phyloP scores from a whole-genome alignment of 2,113 vertebrate species.

The Aptenodytes forsteri region DNA sequence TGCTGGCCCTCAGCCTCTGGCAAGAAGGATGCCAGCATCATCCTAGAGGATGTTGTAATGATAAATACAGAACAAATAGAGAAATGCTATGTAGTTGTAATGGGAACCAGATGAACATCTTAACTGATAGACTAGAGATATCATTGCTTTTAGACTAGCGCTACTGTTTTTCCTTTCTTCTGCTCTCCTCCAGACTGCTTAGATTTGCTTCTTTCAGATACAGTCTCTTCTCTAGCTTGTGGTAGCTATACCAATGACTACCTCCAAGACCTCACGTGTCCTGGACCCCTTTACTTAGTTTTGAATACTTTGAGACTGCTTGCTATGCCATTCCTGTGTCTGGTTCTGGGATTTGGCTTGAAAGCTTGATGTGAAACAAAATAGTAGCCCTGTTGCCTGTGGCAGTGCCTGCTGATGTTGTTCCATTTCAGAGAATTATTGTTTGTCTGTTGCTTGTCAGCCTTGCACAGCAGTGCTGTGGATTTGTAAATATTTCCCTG shows the following conservation, averaged over 20 bases:
- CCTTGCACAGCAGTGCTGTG: background rate
- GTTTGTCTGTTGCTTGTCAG: background rate
- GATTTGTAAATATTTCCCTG: background rate
- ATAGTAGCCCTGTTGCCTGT: accelerated
- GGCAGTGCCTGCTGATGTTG: background rate
- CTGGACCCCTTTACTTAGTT: background rate
- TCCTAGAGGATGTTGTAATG: too few relatives aligned
- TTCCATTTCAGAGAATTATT: background rate
- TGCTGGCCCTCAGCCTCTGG: background rate
- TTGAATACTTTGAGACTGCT: background rate
- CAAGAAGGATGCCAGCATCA: background rate
- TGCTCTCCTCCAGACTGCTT: background rate
- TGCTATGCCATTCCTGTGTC: background rate
- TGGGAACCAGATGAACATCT: background rate
- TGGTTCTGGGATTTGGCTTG: background rate
- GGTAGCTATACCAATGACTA: background rate
- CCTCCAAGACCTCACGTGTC: accelerated
- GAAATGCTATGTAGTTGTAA: accelerated
- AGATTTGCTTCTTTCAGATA: background rate
- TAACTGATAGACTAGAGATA: background rate
- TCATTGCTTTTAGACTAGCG: background rate
- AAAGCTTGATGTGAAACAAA: background rate
- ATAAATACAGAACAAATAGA: background rate
- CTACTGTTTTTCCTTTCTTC: background rate
- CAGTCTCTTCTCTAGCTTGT: background rate